Evolutionary conservation across 2,797 vertebrate genomes (phyloP).

Genomic region (Paedocypris micromegethes): DNA sequence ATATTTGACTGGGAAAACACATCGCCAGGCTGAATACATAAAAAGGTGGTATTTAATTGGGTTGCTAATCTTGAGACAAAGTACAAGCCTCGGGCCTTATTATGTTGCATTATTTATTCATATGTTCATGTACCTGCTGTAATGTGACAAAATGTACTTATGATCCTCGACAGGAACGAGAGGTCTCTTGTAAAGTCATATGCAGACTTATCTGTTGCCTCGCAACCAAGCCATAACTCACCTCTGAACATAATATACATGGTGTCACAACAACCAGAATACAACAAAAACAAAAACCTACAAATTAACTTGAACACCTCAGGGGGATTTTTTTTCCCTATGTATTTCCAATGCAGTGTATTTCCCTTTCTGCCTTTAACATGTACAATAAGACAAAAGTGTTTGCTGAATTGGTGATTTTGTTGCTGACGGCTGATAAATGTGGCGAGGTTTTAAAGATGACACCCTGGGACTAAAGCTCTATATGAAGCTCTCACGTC

Average conservation of each 20-base stretch:
- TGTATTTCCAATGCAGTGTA: constrained; percentile 20
- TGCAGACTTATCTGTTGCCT: constrained; percentile 56
- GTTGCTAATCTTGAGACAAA: constrained; percentile 67
- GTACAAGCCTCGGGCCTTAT: constrained; percentile 54
- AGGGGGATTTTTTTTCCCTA: constrained; percentile 22
- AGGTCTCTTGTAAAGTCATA: constrained; percentile 48
- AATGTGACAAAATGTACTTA: constrained; percentile 54
- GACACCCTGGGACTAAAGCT: constrained; percentile 62
- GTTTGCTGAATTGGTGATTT: constrained; percentile 69
- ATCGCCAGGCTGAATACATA: constrained; percentile 58
- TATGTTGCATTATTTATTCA: constrained; percentile 65
- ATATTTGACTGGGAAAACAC: constrained; percentile 49
- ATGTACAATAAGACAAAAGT: constrained; percentile 54
- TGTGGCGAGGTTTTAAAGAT: constrained; percentile 60
- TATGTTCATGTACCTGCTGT: constrained; percentile 64
- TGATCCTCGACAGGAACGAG: constrained; percentile 48
- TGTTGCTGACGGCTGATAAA: constrained; percentile 74
- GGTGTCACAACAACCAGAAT: constrained; percentile 15
- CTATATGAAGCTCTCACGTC: constrained; percentile 52
- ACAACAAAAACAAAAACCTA: constrained; percentile 41
- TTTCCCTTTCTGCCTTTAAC: constrained; percentile 44
- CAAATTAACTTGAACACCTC: constrained; percentile 55
- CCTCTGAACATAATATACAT: constrained; percentile 43
- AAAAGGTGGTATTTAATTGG: constrained; percentile 63
- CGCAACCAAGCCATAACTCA: constrained; percentile 54